Evolutionary conservation across 2,113 vertebrate genomes (phyloP), one percentile per base, ranked within the genome.

Genomic region (Taurulus bubalis): DNA sequence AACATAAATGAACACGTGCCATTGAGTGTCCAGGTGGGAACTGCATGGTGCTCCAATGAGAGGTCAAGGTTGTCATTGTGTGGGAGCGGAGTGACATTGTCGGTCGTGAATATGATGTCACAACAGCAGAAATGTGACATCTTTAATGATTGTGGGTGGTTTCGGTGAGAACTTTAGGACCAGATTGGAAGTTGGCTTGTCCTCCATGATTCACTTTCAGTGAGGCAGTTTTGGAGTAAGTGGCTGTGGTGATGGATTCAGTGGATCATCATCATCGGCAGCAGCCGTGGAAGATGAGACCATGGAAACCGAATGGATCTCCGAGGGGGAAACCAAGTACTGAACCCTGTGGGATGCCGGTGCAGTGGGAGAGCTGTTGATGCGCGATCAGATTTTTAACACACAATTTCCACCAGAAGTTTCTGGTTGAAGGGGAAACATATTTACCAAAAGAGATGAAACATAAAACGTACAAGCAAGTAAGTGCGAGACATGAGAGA

Each of bases 131-230:
- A 15, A 3, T 15, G 42, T 22, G 16, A 24, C 10, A 11, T 24
- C 42, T 47, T 1, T 6, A n/a, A 55, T 62, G 26, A 56, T 20
- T 36, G 12, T 47, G 28, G 45, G 32, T 30, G 28, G 7, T 63
- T 56, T 68, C 38, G 28, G n/a, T 60, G 20, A 14, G 55, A 58
- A 45, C 38, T 60, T 40, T 8, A n/a, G 30, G 2, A 32, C 30
- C 30, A 32, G 30, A 32, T 32, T 32, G 53, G 63, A 55, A 49
- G 55, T 30, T 18, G 55, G 26, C 49, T 42, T 53, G 32, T 6
- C 42, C 24, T 56, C 30, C 38, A 22, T 47, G 15, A 22, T 66
- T 86, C 24, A 66, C 84, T 30, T 75, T 80, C 22, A 45, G 28
- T 28, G 42, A 77, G 20, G 40, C 59, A 66, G n/a, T 58, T 76